Base-by-base conservation (phyloP, 2,113 vertebrate genomes). In the Mohoua ochrocephala region DNA sequence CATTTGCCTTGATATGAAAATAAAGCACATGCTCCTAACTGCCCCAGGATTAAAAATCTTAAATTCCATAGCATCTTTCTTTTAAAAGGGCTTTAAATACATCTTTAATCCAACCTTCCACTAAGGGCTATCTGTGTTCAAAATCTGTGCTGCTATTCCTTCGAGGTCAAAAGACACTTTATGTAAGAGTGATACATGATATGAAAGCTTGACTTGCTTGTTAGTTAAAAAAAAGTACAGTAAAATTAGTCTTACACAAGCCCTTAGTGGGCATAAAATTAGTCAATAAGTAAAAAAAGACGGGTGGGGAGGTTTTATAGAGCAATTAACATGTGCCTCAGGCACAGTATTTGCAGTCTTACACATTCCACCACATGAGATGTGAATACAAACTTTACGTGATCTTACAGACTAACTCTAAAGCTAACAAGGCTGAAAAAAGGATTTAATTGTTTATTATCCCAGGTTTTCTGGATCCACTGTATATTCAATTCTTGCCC, bases 261-360 rank as follows among this genome's bases (percentile, higher is more conserved):
- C 6, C 39, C 49, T 74, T 9, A 65, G 59, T 30, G 18, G 31
- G 52, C 44, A 83, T 49, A 84, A 94, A 96, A 88, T 88, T 70
- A 92, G 82, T 57, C 57, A 91, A 39, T 91, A 80, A 83, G 84
- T 77, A 77, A 93, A 88, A 95, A 89, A 41, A 10, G 23, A 97
- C 86, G 75, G 79, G 88, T 91, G 85, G 44, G 37, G 78, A 92
- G 37, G 31, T 95, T 96, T 97, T 92, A 92, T 27, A 74, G 82
- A 56, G 88, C 52, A 86, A 94, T 92, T 90, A 96, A 74, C 50
- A 83, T 33, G 21, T 52, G 82, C 82, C 83, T 93, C 52, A 27
- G 64, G 91, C 75, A 80, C 59, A 90, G 2, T 47, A 76, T 91
- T 63, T 85, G 70, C 59, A 26, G 50, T 70, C 77, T 44, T 63